Base-by-base conservation (phyloP, 2,797 vertebrate genomes). In the Corythornis leucogaster region DNA sequence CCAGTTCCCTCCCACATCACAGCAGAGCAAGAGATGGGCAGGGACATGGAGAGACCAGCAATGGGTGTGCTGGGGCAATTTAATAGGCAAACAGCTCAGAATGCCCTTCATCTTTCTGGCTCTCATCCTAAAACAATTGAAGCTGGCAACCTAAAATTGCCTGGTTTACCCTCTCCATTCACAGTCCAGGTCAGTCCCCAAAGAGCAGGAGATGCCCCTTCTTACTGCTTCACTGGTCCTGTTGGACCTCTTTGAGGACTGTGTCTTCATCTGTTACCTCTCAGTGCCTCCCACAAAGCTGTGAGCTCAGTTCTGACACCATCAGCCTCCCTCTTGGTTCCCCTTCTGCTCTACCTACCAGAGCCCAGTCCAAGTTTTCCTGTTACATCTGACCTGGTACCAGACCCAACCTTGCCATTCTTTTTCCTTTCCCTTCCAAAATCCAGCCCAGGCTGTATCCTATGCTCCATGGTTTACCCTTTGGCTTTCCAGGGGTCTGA, bases 401-500 rank as follows among this genome's bases (percentile, higher is more conserved):
- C 57, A 79, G 31, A 33, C 30, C 45, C 58, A 89, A 16, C 22
- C 13, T 54, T 59, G 38, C 19, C 21, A 33, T 54, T 77, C 53
- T 57, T 66, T 78, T 24, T 42, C 28, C 13, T 17, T 67, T 90
- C 45, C 61, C 16, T 78, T 80, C 86, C 2, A 3, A 88, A 89
- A 85, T n/a, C 58, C 69, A 85, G 28, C 35, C 66, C 69, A 83
- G 48, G 31, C 24, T 80, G 33, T 43, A 54, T 76, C 45, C 92
- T 89, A 17, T 13, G 15, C 31, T 83, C 66, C 35, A n/a, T 61
- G 25, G 9, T 40, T 79, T 20, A 93, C 83, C 12, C 16, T 90
- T 92, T 71, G 71, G 51, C 73, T 89, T 90, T 85, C 55, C 57
- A 73, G 33, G 31, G 31, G 11, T 73, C 55, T 94, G 84, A 89